A percentile compares a stretch with the other conserved stretches of the same genome.
Conservation (phyloP, 2,113 vertebrate genomes). For the Amphiprion ocellaris region DNA sequence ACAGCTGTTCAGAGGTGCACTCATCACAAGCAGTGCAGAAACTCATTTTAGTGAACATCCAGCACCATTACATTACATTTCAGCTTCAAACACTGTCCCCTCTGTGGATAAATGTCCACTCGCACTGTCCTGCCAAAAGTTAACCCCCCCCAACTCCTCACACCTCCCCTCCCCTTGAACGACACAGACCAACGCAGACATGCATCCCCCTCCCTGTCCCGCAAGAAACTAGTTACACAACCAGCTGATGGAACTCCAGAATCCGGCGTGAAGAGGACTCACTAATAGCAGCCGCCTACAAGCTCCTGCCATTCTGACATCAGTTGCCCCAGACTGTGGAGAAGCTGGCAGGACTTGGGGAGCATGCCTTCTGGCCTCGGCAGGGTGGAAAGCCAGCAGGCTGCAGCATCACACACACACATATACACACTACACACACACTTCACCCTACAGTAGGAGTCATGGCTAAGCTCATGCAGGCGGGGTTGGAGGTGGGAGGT, state of each 20-base stretch:
- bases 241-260: conserved; percentile 81
- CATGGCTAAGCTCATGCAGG: conserved; percentile 20
- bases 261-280: conserved; percentile 84
- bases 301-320: conserved; percentile 84
- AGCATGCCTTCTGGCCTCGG: conserved; percentile 84
- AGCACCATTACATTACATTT: background rate
- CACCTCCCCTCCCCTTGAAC: conserved; percentile 21
- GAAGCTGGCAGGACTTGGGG: conserved; percentile 78
- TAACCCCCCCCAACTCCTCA: conserved; percentile 23
- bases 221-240: conserved; percentile 75
- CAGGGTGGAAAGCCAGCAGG: conserved; percentile 77
- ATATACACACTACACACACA: conserved; percentile 6
- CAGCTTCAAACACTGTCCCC: background rate
- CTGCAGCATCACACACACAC: conserved; percentile 51
- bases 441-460: conserved; percentile 32
- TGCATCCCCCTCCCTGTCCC: conserved; percentile 13
- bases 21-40: background rate
- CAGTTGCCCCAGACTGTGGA: conserved; percentile 80
- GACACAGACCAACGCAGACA: conserved; percentile 40
- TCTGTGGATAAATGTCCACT: conserved; percentile 2
- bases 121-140: conserved; percentile 37
- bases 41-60: background rate
- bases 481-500: conserved; percentile 29
- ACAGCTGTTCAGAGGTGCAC: conserved; percentile 66
- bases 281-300: conserved; percentile 85